Evolutionary conservation across 2,888 invertebrate species (phyloP).

Genomic region (Polymixis flavicincta): DNA sequence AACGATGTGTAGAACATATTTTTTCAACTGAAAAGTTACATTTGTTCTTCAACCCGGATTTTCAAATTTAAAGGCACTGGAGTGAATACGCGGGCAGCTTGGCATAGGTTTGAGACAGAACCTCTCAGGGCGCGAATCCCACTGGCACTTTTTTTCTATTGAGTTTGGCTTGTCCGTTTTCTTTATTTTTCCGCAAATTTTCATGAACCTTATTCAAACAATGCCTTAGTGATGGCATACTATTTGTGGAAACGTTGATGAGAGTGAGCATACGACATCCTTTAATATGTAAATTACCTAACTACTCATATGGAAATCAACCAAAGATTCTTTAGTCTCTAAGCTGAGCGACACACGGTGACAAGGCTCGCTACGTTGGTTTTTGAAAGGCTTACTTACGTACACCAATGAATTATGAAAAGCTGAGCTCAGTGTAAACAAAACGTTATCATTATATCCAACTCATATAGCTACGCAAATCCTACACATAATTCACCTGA

Average conservation of each 20-base stretch:
- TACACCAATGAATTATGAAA: slow-evolving; percentile 3
- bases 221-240: not conserved
- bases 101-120: not conserved
- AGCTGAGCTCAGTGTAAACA: not conserved
- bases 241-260: not conserved
- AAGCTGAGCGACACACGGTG: not conserved
- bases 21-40: not conserved
- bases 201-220: not conserved
- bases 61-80: not conserved
- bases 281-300: slow-evolving; percentile 18
- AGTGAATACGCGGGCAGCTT: not conserved
- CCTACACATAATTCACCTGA: not conserved
- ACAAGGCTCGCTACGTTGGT: not conserved
- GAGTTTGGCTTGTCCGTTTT: not conserved
- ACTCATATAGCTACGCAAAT: not conserved
- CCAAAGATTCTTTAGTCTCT: slow-evolving; percentile 1
- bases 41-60: too few relatives aligned
- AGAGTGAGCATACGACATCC: too few relatives aligned
- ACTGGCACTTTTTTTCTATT: not conserved
- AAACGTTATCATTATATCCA: not conserved
- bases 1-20: not conserved
- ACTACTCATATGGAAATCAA: not conserved
- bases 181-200: not conserved
- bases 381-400: slow-evolving; percentile 1
- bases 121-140: not conserved